Conservation (phyloP, 2,888 invertebrate genomes). For the Mythimna ferrago region DNA sequence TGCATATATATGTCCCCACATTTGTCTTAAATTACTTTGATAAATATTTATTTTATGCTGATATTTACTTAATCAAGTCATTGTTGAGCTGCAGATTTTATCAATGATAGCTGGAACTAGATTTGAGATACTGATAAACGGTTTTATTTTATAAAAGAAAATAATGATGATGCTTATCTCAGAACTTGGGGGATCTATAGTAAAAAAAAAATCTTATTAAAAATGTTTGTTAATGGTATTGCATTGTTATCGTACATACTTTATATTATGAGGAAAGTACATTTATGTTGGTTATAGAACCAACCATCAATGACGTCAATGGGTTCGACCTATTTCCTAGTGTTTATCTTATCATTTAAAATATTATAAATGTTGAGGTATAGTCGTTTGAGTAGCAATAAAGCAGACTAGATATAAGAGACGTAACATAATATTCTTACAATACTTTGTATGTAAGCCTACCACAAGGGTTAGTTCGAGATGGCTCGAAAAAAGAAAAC, state of each 20-base stretch:
- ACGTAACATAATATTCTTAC: not conserved
- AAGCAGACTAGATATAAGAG: not conserved
- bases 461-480: no score
- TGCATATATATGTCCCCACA: conserved; percentile 49
- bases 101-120: conserved; percentile 7
- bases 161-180: no score
- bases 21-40: conserved; percentile 58
- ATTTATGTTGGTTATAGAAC: not conserved
- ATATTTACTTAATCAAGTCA: conserved; percentile 36
- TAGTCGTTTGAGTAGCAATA: conserved; percentile 13
- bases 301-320: conserved; percentile 42
- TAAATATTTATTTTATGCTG: conserved; percentile 56
- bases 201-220: no score
- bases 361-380: conserved; percentile 26
- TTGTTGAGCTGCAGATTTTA: conserved; percentile 24
- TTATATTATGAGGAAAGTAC: conserved; percentile 6
- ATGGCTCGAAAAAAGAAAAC: no score
- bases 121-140: not conserved
- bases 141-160: not conserved
- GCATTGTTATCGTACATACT: conserved; percentile 3
- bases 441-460: not conserved
- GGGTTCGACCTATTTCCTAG: conserved; percentile 47
- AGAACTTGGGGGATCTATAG: no score
- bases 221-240: not conserved
- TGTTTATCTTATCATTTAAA: conserved; percentile 56